Evolutionary conservation across 2,888 invertebrate species (phyloP).

Genomic region (Leucoma salicis): DNA sequence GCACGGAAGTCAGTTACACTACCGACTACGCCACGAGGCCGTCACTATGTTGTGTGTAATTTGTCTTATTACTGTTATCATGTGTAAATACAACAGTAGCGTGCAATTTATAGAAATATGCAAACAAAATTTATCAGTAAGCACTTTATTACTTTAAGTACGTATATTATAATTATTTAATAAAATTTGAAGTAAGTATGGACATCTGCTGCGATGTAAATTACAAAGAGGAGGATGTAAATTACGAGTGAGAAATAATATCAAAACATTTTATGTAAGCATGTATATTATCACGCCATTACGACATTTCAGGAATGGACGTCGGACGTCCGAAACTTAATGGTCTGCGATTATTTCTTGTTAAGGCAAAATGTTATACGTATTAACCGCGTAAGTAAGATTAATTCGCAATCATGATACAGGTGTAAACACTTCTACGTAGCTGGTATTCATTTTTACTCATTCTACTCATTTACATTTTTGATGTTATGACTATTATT

Average conservation of each 20-base stretch:
- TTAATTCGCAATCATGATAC: not conserved
- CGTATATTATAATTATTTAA: too few relatives aligned
- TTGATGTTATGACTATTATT: too few relatives aligned
- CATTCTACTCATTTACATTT: too few relatives aligned
- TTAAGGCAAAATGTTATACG: not conserved
- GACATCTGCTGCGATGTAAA: not conserved
- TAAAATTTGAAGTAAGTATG: too few relatives aligned
- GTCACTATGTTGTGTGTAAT: too few relatives aligned
- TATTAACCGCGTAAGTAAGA: slow-evolving; percentile 1
- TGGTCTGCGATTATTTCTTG: slow-evolving; percentile 2
- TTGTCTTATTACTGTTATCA: too few relatives aligned
- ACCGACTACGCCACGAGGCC: too few relatives aligned
- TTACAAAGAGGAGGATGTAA: not conserved
- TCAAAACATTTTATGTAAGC: slow-evolving; percentile 18
- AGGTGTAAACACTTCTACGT: not conserved
- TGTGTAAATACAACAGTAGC: too few relatives aligned
- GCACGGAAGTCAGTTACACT: too few relatives aligned
- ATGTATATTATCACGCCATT: not conserved
- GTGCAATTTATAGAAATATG: too few relatives aligned
- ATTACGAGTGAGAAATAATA: slow-evolving; percentile 11
- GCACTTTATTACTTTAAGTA: too few relatives aligned
- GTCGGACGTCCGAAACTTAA: slow-evolving; percentile 1
- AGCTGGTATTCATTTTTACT: not conserved
- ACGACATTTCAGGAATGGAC: slow-evolving; percentile 1
- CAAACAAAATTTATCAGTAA: too few relatives aligned